These are phyloP conservation scores for Athene noctua DNA, from an alignment of 2,113 vertebrate species.

Conservation along the genomic window DNA sequence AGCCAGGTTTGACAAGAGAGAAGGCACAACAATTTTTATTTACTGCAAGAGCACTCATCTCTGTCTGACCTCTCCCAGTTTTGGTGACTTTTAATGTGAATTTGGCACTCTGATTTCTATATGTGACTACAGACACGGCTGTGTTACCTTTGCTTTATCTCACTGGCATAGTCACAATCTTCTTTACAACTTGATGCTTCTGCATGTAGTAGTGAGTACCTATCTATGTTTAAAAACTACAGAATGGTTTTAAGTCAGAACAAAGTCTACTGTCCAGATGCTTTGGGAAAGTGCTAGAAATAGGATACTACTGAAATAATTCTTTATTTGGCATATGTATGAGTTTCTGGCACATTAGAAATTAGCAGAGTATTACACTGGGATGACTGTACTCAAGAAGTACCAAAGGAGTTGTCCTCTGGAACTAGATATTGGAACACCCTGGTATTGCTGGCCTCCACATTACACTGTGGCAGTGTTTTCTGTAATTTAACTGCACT, in stretches of 20 bases:
- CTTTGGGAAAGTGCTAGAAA: background rate
- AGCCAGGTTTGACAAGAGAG: slow-evolving; percentile 48
- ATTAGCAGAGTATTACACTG: background rate
- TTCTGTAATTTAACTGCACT: background rate
- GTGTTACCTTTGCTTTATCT: background rate
- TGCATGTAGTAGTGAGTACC: background rate
- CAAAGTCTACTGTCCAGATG: background rate
- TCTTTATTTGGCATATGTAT: background rate
- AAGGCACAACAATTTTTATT: slow-evolving; percentile 61
- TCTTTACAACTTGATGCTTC: background rate
- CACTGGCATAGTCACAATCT: background rate
- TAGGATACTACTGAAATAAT: background rate
- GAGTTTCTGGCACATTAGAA: background rate
- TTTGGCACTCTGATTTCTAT: background rate
- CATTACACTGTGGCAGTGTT: background rate
- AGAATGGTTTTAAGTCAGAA: background rate
- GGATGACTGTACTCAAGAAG: background rate
- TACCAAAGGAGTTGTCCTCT: background rate
- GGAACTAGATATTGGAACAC: background rate
- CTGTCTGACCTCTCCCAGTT: slow-evolving; percentile 30
- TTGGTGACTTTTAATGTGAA: slow-evolving; percentile 34
- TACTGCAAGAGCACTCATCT: slow-evolving; percentile 48
- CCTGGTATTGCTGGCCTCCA: background rate
- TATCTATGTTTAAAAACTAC: background rate
- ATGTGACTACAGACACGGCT: background rate